Evolutionary conservation across 2,888 invertebrate species (phyloP), one percentile per base, ranked within the genome.

Genomic region (Crematogaster levior): DNA sequence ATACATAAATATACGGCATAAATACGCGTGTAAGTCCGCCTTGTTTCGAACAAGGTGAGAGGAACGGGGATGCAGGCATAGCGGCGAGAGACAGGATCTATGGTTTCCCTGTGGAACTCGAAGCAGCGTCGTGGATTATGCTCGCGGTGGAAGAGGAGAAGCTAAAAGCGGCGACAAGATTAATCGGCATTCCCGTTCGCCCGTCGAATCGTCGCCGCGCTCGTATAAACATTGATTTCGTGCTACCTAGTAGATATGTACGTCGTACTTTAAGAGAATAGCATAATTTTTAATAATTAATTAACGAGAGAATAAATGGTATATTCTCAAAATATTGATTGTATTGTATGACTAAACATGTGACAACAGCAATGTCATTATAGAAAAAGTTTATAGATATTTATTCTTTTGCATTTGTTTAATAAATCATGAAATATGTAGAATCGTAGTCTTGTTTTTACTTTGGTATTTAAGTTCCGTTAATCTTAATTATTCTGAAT

Each of bases 81-180:
- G 24, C 46, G 75, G 37, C 66, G 58, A 77, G 85, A 73, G 81
- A 84, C 82, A 84, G 77, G 70, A 87, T 84, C 83, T 56, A 82
- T 74, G 80, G 84, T 87, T 87, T 84, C 63, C 83, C 74, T 21
- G 74, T 68, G 84, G 72, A 86, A 86, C 86, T 81, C 82, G 72
- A 83, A 87, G 86, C 83, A 86, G 61, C 85, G 63, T 74, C 77
- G 82, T 82, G 87, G 86, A 87, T 87, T 88, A 87, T 73, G 86
- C 79, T 72, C 83, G 66, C 80, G 70, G 80, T 82, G 61, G 88
- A 85, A 86, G 85, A 88, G 80, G 86, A 84, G 82, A 77, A 66
- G 73, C 74, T 73, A 66, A 81, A 84, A 81, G 84, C 84, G 82
- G 66, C 85, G 81, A 80, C 73, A 86, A 86, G 87, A 87, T 87